Conservation (phyloP, 1,140 invertebrate genomes). For the Magallana gigas region DNA sequence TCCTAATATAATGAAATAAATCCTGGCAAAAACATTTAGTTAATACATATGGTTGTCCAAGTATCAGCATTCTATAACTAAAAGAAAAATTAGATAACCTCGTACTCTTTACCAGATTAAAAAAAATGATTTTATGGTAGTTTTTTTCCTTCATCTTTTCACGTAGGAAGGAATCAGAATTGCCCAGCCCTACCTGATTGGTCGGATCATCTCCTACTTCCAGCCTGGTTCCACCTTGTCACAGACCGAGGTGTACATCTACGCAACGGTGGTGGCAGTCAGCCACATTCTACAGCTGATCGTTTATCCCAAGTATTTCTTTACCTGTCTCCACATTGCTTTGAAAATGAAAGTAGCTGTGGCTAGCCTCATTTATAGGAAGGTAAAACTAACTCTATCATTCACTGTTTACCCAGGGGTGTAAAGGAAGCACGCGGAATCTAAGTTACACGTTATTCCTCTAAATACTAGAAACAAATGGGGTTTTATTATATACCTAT, state of each 20-base stretch:
- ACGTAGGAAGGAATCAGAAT: slow-evolving; percentile 51
- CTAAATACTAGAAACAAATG: no score
- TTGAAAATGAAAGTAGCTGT: background rate
- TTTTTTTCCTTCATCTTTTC: background rate
- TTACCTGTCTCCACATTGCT: slow-evolving; percentile 29
- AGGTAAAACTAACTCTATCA: background rate
- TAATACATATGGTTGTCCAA: no score
- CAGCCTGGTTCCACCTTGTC: slow-evolving; percentile 27
- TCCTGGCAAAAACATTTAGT: no score
- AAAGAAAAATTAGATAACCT: background rate
- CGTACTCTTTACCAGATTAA: no score
- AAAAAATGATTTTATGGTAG: background rate
- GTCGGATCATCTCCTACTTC: slow-evolving; percentile 49
- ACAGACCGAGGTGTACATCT: slow-evolving; percentile 40
- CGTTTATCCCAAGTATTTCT: slow-evolving; percentile 42
- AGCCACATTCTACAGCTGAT: slow-evolving; percentile 42
- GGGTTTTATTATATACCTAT: no score
- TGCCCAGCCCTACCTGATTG: slow-evolving; percentile 53
- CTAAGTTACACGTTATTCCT: no score
- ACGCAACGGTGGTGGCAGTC: slow-evolving; percentile 39
- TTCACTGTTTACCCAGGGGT: no score
- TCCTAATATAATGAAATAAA: no score
- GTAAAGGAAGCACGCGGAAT: no score
- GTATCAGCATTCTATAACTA: no score
- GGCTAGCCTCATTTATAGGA: slow-evolving; percentile 49